phyloP scores from a whole-genome alignment of 2,797 vertebrate genomes.

The Notamacropus eugenii region DNA sequence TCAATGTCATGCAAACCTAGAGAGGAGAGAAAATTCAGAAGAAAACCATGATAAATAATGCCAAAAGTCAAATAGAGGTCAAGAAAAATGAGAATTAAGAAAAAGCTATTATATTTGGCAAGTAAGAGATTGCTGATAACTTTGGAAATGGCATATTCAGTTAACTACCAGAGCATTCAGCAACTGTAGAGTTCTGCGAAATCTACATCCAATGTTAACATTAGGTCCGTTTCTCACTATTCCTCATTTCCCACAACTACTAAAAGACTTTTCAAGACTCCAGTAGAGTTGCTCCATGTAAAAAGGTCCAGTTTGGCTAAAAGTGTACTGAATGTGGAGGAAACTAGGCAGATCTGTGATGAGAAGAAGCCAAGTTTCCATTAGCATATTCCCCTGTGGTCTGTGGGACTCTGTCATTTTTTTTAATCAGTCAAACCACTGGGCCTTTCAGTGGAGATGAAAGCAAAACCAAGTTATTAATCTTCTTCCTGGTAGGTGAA shows the following conservation, averaged over 20 bases:
- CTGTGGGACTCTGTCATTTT: not conserved
- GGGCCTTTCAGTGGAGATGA: not conserved
- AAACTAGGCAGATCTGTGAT: not conserved
- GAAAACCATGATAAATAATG: not conserved
- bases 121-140: not conserved
- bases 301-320: not conserved
- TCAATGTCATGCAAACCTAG: not conserved
- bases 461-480: not conserved
- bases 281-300: not conserved
- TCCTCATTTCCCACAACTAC: not conserved
- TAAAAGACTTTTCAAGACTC: not conserved
- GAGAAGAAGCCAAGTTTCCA: not conserved
- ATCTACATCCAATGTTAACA: not conserved
- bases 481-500: not conserved
- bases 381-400: not conserved
- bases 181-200: not conserved
- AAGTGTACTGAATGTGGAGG: not conserved
- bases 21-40: not conserved
- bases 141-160: not conserved
- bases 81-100: not conserved
- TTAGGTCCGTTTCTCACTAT: not conserved
- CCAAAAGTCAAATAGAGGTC: not conserved
- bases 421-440: not conserved
- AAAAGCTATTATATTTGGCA: not conserved
- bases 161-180: not conserved